Base-by-base conservation (phyloP, 1,140 invertebrate species). In the Camponotus vicinus region DNA sequence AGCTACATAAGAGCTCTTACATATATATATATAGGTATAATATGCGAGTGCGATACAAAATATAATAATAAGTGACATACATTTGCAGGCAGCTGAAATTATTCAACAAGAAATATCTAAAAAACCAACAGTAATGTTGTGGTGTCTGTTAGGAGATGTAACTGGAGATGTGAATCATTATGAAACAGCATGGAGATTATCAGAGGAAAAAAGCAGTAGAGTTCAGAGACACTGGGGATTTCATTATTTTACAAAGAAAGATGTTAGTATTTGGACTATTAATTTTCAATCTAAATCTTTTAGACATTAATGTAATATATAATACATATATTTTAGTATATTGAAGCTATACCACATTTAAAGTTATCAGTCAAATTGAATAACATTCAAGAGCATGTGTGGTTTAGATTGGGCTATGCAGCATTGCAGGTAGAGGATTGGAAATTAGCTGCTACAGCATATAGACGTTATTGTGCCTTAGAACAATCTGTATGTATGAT, bases 151-250 rank as follows among this genome's bases (percentile, higher is more conserved):
- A 8, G 98, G 98, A 86, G 98, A 99, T 95, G 96, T 97, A 4
- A 97, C 97, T 4, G 95, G 96, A 83, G 95, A 97, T 88, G 92
- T 95, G 45, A 92, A 94, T 70, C 97, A 97, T 93, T 99, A 99
- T 94, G 96, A 98, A 90, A 98, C 97, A 92, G 99, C 99, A 0
- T 99, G 99, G 98, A 96, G 98, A 91, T 95, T 99, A 71, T 99
- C 98, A 0, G 96, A 97, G 21, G 94, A 97, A 66, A 97, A 96
- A 76, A 98, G 97, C 93, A 97, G 97, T 85, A 95, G 97, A 82
- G 98, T 97, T 7, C 97, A 99, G 92, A 96, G 97, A 64, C 98
- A 97, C 92, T 99, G 96, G 98, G 98, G 96, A 88, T 96, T 97
- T 73, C 98, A 97, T 94, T 97, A 98, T 87, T 98, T 96, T 94